Base-by-base conservation (phyloP, 2,888 invertebrate genomes). In the Hypsopygia costalis region DNA sequence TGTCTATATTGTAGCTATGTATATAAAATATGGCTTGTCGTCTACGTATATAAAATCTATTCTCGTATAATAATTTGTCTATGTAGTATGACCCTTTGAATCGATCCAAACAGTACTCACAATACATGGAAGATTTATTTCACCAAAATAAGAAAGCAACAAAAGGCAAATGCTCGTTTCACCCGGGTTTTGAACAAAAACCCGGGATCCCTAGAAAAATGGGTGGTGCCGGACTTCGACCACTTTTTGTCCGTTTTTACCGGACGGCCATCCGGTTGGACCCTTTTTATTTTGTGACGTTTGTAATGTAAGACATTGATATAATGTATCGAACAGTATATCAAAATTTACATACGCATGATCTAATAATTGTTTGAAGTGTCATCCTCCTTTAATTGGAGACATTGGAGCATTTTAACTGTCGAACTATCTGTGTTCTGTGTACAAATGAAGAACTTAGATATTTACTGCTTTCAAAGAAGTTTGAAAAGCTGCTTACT, bases 251-350 rank as follows among this genome's bases (percentile, higher is more conserved):
- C 25, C 25, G 25, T 25, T 25, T 25, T 25, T 25, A 25, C 25
- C 25, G 25, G 25, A n/a, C 25, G n/a, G 2, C 7, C n/a, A 25
- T 25, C 25, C 25, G 25, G 25, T 21, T 25, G n/a, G 25, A 22
- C 36, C 27, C 32, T 36, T 40, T 40, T 36, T 33, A 36, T 36
- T 36, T 41, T 21, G 16, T 36, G 32, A 33, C 36, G 16, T 36
- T 36, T 41, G 41, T 33, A 40, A 40, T 40, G 34, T 30, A 11
- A 34, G 25, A 25, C n/a, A 25, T 8, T 6, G 25, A 5, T 8
- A 7, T n/a, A 25, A 25, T 25, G 7, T 25, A 25, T 25, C 16
- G 4, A 16, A 16, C 16, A 16, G 16, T 16, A 16, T 16, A 2
- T 16, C 16, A 16, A 16, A 16, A 2, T 2, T 4, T 3, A 16